phyloP scores from a whole-genome alignment of 1,140 invertebrate genomes.

The Lordiphosa collinella region DNA sequence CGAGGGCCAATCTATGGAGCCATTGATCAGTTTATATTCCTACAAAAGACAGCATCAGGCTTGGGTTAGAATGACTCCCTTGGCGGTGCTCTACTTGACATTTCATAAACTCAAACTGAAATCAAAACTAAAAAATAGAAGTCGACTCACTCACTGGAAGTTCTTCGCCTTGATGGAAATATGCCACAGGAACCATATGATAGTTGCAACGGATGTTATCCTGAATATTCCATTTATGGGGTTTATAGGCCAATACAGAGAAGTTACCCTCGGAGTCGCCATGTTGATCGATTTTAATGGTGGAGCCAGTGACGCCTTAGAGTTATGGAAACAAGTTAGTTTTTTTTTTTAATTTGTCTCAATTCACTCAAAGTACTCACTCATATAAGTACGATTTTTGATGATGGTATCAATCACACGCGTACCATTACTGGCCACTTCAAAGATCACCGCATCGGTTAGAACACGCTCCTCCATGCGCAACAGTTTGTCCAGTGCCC shows the following conservation, averaged over 20 bases:
- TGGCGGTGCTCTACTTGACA: not conserved
- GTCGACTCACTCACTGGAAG: slow-evolving; percentile 87
- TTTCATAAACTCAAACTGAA: slow-evolving; percentile 17
- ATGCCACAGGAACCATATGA: slow-evolving; percentile 89
- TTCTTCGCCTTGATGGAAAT: slow-evolving; percentile 87
- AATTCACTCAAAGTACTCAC: slow-evolving; percentile 81
- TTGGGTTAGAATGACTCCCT: not conserved
- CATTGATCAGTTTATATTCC: slow-evolving; percentile 84
- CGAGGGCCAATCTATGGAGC: slow-evolving; percentile 87
- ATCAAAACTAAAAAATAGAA: slow-evolving; percentile 40
- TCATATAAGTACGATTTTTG: slow-evolving; percentile 87
- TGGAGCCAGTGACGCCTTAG: slow-evolving; percentile 94
- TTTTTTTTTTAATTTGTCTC: too few species aligned
- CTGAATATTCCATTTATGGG: slow-evolving; percentile 79
- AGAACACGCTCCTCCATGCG: slow-evolving; percentile 82
- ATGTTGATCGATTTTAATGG: slow-evolving; percentile 92
- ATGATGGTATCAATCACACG: slow-evolving; percentile 90
- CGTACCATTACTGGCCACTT: slow-evolving; percentile 88
- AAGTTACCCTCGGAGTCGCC: slow-evolving; percentile 98
- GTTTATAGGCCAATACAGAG: slow-evolving; percentile 91
- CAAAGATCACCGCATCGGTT: slow-evolving; percentile 84
- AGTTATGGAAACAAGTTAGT: too few species aligned
- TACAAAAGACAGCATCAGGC: slow-evolving; percentile 57
- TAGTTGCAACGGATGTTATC: slow-evolving; percentile 85
- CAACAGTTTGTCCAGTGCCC: slow-evolving; percentile 89